Evolutionary conservation across 2,113 vertebrate species (phyloP).

Genomic region (Caretta caretta): DNA sequence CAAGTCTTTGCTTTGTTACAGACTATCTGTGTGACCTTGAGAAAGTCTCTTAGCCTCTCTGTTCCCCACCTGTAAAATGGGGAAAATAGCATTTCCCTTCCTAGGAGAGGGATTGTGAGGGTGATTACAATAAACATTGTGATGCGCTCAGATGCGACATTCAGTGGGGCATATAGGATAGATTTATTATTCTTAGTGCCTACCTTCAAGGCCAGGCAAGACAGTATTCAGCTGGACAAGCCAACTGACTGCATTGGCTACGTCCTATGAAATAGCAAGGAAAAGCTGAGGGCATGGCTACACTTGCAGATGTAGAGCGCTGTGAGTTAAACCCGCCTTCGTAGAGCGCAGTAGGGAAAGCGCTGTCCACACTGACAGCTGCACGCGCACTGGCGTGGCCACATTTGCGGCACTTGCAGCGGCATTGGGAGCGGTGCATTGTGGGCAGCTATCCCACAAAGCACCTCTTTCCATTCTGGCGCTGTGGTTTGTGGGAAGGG

Average conservation of each 20-base stretch:
- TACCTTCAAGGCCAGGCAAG: background rate
- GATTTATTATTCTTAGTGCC: background rate
- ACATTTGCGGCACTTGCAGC: too few relatives aligned
- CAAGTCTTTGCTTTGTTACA: too few relatives aligned
- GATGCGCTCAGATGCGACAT: background rate
- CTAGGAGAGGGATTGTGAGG: rapidly evolving
- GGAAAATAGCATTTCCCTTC: background rate
- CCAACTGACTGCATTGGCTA: background rate
- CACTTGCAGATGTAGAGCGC: too few relatives aligned
- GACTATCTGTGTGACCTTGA: too few relatives aligned
- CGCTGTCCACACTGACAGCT: too few relatives aligned
- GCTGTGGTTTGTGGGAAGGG: too few relatives aligned
- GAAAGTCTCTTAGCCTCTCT: background rate
- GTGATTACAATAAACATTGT: background rate
- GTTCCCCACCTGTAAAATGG: background rate
- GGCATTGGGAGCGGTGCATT: too few relatives aligned
- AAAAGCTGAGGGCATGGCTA: background rate
- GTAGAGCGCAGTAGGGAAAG: too few relatives aligned
- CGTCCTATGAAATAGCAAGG: background rate
- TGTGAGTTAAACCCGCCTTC: too few relatives aligned
- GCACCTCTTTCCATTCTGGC: too few relatives aligned
- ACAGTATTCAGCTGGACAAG: background rate
- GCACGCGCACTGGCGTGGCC: too few relatives aligned
- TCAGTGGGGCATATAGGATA: background rate
- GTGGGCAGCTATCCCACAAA: too few relatives aligned